These are phyloP conservation scores for Oryzias dopingdopingensis DNA, from an alignment of 2,797 vertebrate genomes.

Conservation along the genomic window DNA sequence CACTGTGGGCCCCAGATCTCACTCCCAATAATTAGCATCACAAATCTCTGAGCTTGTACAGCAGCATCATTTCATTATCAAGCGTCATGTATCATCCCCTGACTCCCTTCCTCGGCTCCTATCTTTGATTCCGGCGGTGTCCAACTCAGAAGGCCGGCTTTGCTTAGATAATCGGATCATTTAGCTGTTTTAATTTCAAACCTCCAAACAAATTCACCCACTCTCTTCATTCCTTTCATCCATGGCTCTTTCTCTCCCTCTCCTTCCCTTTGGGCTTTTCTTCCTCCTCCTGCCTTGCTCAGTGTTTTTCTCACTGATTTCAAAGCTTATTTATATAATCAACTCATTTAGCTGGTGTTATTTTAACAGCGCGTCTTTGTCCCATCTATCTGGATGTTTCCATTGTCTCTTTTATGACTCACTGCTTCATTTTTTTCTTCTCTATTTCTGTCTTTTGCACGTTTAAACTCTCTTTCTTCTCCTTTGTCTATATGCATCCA, in stretches of 20 bases:
- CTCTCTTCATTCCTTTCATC: conserved; percentile 34
- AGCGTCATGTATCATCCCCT: conserved; percentile 16
- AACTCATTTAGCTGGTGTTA: conserved; percentile 52
- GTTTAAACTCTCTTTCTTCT: conserved; percentile 2
- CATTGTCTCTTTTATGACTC: conserved; percentile 48
- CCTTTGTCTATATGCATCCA: conserved; percentile 5
- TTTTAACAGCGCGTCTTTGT: conserved; percentile 38
- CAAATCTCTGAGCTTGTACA: conserved; percentile 42
- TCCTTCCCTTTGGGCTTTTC: conserved; percentile 19
- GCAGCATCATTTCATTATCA: conserved; percentile 30
- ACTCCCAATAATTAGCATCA: conserved; percentile 31
- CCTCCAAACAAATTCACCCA: conserved; percentile 37
- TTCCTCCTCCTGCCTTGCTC: conserved; percentile 13
- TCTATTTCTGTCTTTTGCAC: conserved; percentile 33
- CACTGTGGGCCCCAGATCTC: conserved; percentile 18
- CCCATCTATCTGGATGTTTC: conserved; percentile 24
- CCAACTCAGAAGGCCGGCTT: conserved; percentile 33
- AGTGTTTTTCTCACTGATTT: conserved; percentile 32
- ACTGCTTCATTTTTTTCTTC: conserved; percentile 35
- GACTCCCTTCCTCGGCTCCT: conserved; percentile 3
- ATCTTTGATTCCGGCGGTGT: conserved; percentile 29
- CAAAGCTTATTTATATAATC: conserved; percentile 57
- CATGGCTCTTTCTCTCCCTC: conserved; percentile 15
- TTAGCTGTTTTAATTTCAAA: conserved; percentile 63
- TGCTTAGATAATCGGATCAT: conserved; percentile 61